A percentile compares a stretch with the other conserved stretches of the same genome.
These are phyloP conservation scores for Monopis laevigella DNA, from an alignment of 2,888 invertebrate species.

Conservation along the genomic window DNA sequence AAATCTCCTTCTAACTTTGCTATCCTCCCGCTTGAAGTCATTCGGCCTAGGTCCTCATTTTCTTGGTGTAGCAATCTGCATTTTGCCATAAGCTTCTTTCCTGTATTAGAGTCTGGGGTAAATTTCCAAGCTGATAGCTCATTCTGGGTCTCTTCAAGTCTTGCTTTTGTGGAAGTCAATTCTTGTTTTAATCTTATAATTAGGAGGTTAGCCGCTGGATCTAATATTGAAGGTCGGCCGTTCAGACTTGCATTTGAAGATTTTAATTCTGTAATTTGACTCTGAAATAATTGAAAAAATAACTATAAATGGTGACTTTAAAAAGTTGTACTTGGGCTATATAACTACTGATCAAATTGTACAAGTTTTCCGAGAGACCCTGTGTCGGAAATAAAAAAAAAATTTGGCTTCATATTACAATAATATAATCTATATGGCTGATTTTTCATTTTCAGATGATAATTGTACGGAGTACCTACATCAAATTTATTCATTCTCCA, in stretches of 20 bases:
- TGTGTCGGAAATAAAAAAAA: too few relatives aligned
- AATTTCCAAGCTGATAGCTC: slow-evolving; percentile 99
- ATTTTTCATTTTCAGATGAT: too few relatives aligned
- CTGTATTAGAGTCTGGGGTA: slow-evolving; percentile 98
- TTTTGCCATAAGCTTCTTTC: slow-evolving; percentile 97
- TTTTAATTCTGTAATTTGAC: slow-evolving; percentile 94
- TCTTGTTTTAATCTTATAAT: slow-evolving; percentile 92
- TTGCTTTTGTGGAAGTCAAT: slow-evolving; percentile 86
- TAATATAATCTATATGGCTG: too few relatives aligned
- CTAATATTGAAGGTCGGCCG: slow-evolving; percentile 76
- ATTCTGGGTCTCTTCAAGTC: slow-evolving; percentile 96
- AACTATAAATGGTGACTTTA: too few relatives aligned
- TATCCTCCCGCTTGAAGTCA: slow-evolving; percentile 93
- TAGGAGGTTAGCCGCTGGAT: slow-evolving; percentile 95
- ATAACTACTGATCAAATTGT: too few relatives aligned
- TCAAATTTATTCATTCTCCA: too few relatives aligned
- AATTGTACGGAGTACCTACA: too few relatives aligned
- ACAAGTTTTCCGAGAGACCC: too few relatives aligned
- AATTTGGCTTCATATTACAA: too few relatives aligned
- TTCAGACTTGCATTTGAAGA: slow-evolving; percentile 87
- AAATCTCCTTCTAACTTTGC: slow-evolving; percentile 96
- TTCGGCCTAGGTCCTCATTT: slow-evolving; percentile 96
- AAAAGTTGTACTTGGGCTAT: too few relatives aligned
- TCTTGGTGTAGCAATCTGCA: slow-evolving; percentile 95
- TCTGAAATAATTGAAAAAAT: slow-evolving; percentile 62